phyloP scores from a whole-genome alignment of 37 sponge, comb jelly and placozoan genomes.

The Oscarella lobularis region DNA sequence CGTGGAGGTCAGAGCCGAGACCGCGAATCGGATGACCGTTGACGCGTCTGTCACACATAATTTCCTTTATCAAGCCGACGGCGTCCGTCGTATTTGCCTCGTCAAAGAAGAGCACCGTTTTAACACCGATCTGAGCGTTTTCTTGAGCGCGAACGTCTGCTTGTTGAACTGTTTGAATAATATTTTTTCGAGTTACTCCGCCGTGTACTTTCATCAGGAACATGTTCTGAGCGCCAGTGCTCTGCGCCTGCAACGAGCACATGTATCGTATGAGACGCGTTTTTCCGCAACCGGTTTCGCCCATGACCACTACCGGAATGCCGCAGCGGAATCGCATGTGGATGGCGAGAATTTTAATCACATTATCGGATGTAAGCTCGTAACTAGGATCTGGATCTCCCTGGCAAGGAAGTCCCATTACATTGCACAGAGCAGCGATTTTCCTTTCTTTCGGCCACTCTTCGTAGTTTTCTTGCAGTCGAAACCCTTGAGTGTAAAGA shows the following conservation, averaged over 20 bases:
- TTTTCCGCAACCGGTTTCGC: slow-evolving; percentile 98
- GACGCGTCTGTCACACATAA: slow-evolving; percentile 90
- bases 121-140: slow-evolving; percentile 22
- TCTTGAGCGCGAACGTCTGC: slow-evolving; percentile 40
- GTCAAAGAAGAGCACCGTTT: slow-evolving; percentile 95
- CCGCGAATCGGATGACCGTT: slow-evolving; percentile 48
- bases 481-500: slow-evolving; percentile 18
- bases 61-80: slow-evolving; percentile 91
- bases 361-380: slow-evolving; percentile 61
- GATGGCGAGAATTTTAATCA: slow-evolving; percentile 39
- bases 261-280: slow-evolving; percentile 85
- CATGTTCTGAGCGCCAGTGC: slow-evolving; percentile 35
- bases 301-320: slow-evolving; percentile 96
- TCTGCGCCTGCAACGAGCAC: slow-evolving; percentile 53
- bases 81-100: slow-evolving; percentile 97
- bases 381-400: slow-evolving; percentile 29
- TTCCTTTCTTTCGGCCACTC: slow-evolving; percentile 16
- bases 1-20: slow-evolving; percentile 31
- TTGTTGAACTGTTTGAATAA: slow-evolving; percentile 17
- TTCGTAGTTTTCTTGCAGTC: slow-evolving; percentile 48
- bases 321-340: slow-evolving; percentile 41
- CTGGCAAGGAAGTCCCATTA: slow-evolving; percentile 7
- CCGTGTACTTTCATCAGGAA: slow-evolving; percentile 77
- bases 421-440: slow-evolving; percentile 20
- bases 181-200: slow-evolving; percentile 51